Evolutionary conservation across 2,888 invertebrate genomes (phyloP), one percentile per base, ranked within the genome.

Genomic region (Mythimna ferrago): DNA sequence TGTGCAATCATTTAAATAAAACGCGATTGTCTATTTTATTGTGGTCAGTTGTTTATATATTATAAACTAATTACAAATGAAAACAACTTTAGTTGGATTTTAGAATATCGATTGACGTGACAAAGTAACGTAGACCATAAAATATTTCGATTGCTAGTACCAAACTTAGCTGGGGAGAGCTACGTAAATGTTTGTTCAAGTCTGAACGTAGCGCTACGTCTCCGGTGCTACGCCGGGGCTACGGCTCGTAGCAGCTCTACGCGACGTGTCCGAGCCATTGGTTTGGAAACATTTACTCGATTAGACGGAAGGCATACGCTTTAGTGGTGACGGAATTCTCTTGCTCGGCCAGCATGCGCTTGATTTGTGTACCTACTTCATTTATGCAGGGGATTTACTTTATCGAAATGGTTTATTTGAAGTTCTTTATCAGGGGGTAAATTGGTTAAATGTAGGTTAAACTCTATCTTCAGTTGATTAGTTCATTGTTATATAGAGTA

Each of bases 251-350:
- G 92, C 89, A 77, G 88, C 90, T 85, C 91, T 91, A 92, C 91
- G 91, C 92, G 92, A 93, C 92, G 90, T 92, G 90, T 93, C 89
- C 93, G 76, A 90, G 69, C 87, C 94, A 94, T 87, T 94, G 94
- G 89, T 78, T 89, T 88, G 92, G 94, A 95, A 95, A 93, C 91
- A 91, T 93, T 93, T 93, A 94, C 93, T 93, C 93, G 94, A 94
- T 94, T 94, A 94, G 92, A 93, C 90, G 91, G 93, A 94, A 94
- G 91, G 92, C 92, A 93, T 92, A 94, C 93, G 94, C 92, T 93
- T 93, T 94, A 93, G 91, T 89, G 92, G 92, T 89, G 91, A 90
- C 89, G 88, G 89, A 89, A 90, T 91, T 90, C 91, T 90, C 89
- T 85, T 86, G 88, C 88, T 89, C 89, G 89, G 88, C 88, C 90